Evolutionary conservation across 2,888 invertebrate genomes (phyloP).

Genomic region (Galeopsomyia nigrocyanea): DNA sequence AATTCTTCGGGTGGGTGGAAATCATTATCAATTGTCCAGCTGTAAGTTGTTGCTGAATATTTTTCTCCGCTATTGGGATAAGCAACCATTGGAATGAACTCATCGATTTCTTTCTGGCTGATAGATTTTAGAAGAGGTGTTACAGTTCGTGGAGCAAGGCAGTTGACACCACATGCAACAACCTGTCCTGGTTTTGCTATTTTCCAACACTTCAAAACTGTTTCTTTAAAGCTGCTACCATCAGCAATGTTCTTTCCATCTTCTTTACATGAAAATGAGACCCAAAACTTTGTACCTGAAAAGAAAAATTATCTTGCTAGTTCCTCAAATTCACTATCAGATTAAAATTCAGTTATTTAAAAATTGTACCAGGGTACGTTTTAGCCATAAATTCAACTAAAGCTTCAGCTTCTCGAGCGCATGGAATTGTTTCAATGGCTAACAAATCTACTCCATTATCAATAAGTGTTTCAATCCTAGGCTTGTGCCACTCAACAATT

Average conservation of each 20-base stretch:
- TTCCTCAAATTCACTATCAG: too few species aligned
- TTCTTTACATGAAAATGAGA: constrained; percentile 85
- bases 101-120: constrained; percentile 69
- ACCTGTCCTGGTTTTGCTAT: constrained; percentile 77
- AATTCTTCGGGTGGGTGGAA: constrained; percentile 80
- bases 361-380: constrained; percentile 75
- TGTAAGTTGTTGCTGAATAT: constrained; percentile 75
- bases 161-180: constrained; percentile 91
- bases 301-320: background rate
- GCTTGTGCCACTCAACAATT: constrained; percentile 87
- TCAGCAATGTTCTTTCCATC: constrained; percentile 79
- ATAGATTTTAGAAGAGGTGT: constrained; percentile 74
- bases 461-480: constrained; percentile 83
- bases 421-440: constrained; percentile 94
- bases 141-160: constrained; percentile 80
- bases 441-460: constrained; percentile 87
- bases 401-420: constrained; percentile 85
- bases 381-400: constrained; percentile 79
- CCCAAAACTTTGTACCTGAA: constrained; percentile 80
- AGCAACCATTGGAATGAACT: constrained; percentile 81
- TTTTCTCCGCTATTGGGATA: constrained; percentile 95
- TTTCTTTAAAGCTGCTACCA: constrained; percentile 85
- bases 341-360: too few species aligned
- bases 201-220: constrained; percentile 77
- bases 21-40: constrained; percentile 74